Conservation (phyloP, 2,888 invertebrate genomes). For the Eupithecia abbreviata region DNA sequence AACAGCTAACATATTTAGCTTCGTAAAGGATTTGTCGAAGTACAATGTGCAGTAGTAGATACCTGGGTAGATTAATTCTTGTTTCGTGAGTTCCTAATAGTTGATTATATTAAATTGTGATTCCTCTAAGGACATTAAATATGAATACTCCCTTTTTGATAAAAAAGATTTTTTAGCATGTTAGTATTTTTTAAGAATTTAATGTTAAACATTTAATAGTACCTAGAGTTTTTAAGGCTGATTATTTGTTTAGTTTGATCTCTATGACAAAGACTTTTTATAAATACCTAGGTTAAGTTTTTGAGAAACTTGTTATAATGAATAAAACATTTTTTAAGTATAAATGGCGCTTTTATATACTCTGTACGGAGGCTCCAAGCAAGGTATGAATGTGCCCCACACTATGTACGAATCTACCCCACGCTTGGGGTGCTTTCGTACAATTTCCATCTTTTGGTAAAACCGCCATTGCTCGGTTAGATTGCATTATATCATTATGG, state of each 20-base stretch:
- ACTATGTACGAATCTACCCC: no score
- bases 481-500: no score
- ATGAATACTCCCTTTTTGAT: not conserved
- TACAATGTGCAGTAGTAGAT: conserved; percentile 1
- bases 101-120: not conserved
- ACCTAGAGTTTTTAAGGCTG: not conserved
- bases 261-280: not conserved
- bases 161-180: not conserved
- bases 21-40: conserved; percentile 10
- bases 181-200: not conserved
- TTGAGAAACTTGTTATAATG: not conserved
- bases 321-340: not conserved
- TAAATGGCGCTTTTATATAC: not conserved
- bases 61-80: conserved; percentile 2
- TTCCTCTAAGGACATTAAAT: conserved; percentile 1
- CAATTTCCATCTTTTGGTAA: no score
- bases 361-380: no score
- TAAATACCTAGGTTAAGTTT: not conserved
- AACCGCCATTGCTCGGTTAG: no score
- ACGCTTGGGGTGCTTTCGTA: no score
- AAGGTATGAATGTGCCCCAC: no score
- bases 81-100: not conserved
- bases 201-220: not conserved
- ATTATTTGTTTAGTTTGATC: not conserved
- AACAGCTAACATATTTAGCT: conserved; percentile 17